Evolutionary conservation across 2,797 vertebrate genomes (phyloP), one percentile per base, ranked within the genome.

Genomic region (Tympanoctomys barrerae): DNA sequence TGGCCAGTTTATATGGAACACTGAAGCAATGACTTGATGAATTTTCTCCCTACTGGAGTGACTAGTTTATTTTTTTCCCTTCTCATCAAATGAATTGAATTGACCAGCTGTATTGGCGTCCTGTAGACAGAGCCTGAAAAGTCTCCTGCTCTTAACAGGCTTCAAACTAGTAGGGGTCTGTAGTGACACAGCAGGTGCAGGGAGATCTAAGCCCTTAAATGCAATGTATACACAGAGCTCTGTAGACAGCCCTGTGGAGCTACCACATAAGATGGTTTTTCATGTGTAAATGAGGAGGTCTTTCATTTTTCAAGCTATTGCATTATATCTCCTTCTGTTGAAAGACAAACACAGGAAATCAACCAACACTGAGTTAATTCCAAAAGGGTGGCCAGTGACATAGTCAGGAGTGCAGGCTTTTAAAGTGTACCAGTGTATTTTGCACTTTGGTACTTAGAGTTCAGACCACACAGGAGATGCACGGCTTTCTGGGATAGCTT

Each of bases 121-220:
- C 95, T 96, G 90, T 94, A 97, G 95, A 81, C 89, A 93, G 28
- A 70, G 91, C 2, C 90, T 96, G 89, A 28, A 46, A 94, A 89
- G 83, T 87, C 87, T 94, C 46, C 46, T 96, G 81, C 52, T 96
- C 91, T 83, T 85, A 68, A 97, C 93, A 95, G 66, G 71, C 90
- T 90, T 87, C 82, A 95, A 57, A 52, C 81, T 95, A 57, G 87
- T 78, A 39, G 95, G 68, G 81, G n/a, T 94, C 82, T 9, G 24
- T 75, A 31, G 92, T 79, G 94, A 95, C 54, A 80, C 96, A 96
- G 97, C 87, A 90, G 87, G 96, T 84, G 54, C 73, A 54, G 93
- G 90, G 94, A 96, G 97, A 97, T 97, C 97, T 97, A 97, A 98
- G 96, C 91, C 92, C 87, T 96, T 95, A 96, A 96, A 97, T 97